Evolutionary conservation across 1,140 invertebrate genomes (phyloP), one percentile per base, ranked within the genome.

Genomic region (Acromyrmex charruanus): DNA sequence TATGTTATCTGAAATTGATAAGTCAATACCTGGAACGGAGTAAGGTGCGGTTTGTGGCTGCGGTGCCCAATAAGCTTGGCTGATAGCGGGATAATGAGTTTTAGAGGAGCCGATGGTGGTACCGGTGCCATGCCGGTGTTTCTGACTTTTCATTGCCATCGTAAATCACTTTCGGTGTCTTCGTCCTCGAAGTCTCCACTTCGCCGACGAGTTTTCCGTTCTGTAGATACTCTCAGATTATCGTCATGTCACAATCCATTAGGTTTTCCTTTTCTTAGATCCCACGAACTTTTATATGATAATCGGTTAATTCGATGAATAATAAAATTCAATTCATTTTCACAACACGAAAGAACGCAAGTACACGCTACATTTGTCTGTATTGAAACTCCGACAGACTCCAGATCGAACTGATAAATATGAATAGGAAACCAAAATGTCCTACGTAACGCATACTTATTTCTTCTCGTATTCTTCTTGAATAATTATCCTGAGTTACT

Each of bases 61-160:
- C 86, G 97, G 97, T 91, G 97, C 96, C 97, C 97, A 98, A 94
- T 98, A 98, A 92, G 97, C 96, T 92, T 97, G 96, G 95, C 96
- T 97, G 95, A 98, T 98, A 87, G 97, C 96, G 91, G 97, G 97
- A 96, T 97, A 98, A 93, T 95, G 96, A 77, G 89, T 80, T 86
- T 92, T 92, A 51, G 90, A 85, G 44, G 89, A 88, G 68, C 95
- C 94, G 59, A 93, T 89, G 87, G 25, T 87, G 74, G 87, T 69
- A 53, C 89, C 89, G 69, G 80, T 77, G 65, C 25, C 18, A 55
- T 93, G 90, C 55, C 80, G 80, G 77, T 93, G 93, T 90, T 95
- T 95, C 85, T 93, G 91, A 77, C 94, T 95, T 86, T 95, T 95
- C 94, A 94, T 95, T 79, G 94, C 95, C 95, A 95, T 95, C 55